Evolutionary conservation across 53 echinoderm and acorn worm species (phyloP).

Genomic region (Zoroaster sp.): DNA sequence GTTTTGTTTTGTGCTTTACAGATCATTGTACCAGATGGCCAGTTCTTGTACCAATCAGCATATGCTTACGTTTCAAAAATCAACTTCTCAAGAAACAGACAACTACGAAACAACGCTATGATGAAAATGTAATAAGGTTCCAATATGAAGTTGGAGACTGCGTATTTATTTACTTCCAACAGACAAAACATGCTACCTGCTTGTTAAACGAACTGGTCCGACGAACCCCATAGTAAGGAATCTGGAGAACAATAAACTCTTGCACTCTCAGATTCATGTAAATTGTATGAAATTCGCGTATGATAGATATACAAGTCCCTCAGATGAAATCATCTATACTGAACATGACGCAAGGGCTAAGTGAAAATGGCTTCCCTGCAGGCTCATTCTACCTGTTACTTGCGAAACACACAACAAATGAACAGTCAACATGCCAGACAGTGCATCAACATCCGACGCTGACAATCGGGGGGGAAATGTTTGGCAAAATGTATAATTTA

Average conservation of each 20-base stretch:
- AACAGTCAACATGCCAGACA: background rate
- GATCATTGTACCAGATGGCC: too few species aligned
- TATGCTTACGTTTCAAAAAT: background rate
- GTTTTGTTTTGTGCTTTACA: too few species aligned
- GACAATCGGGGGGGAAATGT: too few species aligned
- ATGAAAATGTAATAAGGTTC: background rate
- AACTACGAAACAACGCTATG: background rate
- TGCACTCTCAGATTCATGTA: constrained; percentile 30
- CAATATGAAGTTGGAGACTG: constrained; percentile 32
- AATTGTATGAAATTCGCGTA: constrained; percentile 51
- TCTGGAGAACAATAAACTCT: background rate
- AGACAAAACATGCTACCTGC: constrained; percentile 13
- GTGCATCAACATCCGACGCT: background rate
- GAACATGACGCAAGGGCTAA: background rate
- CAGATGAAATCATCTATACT: background rate
- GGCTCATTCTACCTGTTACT: constrained; percentile 5
- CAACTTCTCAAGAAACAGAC: background rate
- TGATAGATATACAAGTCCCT: constrained; percentile 23
- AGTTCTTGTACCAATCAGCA: too few species aligned
- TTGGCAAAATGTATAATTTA: too few species aligned
- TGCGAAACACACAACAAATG: background rate
- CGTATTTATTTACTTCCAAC: constrained; percentile 21
- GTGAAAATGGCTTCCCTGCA: background rate
- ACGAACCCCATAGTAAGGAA: constrained; percentile 16
- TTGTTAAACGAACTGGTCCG: constrained; percentile 36